Conservation (phyloP, 1,140 invertebrate species). For the Aphidius ervi region DNA sequence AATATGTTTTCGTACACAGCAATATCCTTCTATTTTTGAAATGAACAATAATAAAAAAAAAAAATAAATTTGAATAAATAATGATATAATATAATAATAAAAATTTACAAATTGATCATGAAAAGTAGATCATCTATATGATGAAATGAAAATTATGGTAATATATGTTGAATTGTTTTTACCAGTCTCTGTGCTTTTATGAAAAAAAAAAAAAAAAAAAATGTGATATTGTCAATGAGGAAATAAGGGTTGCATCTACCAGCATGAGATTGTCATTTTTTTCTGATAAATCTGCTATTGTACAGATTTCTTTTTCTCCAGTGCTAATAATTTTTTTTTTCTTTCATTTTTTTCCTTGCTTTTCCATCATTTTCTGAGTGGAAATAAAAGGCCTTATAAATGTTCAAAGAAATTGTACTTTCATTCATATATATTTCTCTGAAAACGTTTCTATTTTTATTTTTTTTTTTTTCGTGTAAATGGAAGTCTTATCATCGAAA, state of each 20-base stretch:
- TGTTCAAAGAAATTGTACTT: conserved; percentile 16
- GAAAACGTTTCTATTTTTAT: too few relatives aligned
- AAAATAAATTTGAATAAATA: too few relatives aligned
- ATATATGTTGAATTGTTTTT: too few relatives aligned
- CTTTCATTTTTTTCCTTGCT: neutral
- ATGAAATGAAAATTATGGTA: too few relatives aligned
- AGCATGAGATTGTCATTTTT: conserved; percentile 23
- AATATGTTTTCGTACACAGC: too few relatives aligned
- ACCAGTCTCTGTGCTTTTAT: too few relatives aligned
- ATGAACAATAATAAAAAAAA: too few relatives aligned
- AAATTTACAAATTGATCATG: too few relatives aligned
- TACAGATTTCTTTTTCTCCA: conserved; percentile 4
- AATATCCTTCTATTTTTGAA: too few relatives aligned
- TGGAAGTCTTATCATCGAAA: too few relatives aligned
- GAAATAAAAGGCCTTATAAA: conserved; percentile 1
- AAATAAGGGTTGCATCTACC: conserved; percentile 22
- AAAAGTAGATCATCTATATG: too few relatives aligned
- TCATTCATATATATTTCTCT: conserved; percentile 12
- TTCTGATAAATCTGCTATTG: conserved; percentile 21
- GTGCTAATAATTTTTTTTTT: neutral
- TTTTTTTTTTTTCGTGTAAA: neutral
- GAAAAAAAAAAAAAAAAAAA: neutral
- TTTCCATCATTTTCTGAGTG: neutral
- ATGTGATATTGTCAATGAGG: conserved; percentile 19
- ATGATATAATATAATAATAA: too few relatives aligned